Evolutionary conservation across 53 echinoderm and acorn worm species (phyloP), one percentile per base, ranked within the genome.

Genomic region (Zoroaster sp.): DNA sequence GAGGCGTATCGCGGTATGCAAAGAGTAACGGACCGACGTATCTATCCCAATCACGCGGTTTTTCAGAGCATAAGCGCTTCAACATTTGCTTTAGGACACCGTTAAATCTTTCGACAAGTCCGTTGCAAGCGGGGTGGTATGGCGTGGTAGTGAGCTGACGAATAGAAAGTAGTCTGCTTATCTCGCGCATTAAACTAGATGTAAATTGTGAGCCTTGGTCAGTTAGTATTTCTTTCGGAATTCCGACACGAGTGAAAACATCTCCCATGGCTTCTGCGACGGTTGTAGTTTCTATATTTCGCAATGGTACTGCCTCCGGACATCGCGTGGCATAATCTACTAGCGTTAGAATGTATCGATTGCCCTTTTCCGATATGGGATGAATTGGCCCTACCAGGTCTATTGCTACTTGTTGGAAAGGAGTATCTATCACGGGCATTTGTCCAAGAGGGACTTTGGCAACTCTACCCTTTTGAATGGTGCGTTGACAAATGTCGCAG

Each of bases 151-250:
- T 42, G 10, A 92, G 43, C 17, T 66, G 33, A n/a, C 51, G 71
- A 31, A 90, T 83, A 14, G 83, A 90, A 8, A 90, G 72, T 14
- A 91, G 43, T 63, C 91, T 86, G 37, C 73, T 74, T 10, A 91
- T 87, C 67, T 91, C 91, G 46, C 41, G 43, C 90, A 90, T 90
- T 11, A 90, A 39, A 12, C 52, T 54, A 6, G 91, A 81, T 2
- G 45, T 90, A 42, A 90, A 90, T 35, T 91, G 87, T 4, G 87
- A 46, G 15, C 91, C 91, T 75, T 81, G 88, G 25, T 92, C 88
- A 21, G 89, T 72, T 17, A 92, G 69, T 11, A 92, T 83, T 89
- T 92, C 92, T 21, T 89, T 41, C 1, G 93, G 93, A 30, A 92
- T 74, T 4, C 93, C 93, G 14, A 92, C 45, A 23, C 89, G 75